Conservation (phyloP, 2,797 vertebrate species). For the Sternarchorhynchus goeldii region DNA sequence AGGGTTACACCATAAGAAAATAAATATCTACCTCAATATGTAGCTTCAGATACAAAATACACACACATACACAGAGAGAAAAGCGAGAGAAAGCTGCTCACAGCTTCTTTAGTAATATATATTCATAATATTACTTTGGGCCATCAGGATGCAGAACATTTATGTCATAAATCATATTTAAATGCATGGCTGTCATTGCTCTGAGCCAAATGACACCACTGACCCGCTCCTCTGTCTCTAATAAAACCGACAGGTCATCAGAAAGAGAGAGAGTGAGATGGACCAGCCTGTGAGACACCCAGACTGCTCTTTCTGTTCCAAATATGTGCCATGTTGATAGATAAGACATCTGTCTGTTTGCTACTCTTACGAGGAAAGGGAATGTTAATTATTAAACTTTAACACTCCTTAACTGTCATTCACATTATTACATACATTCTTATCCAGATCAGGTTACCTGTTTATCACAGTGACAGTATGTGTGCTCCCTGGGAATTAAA, state of each 20-base stretch:
- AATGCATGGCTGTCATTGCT: conserved; percentile 51
- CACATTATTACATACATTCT: too few relatives aligned
- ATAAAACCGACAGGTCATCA: conserved; percentile 42
- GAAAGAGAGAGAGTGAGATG: conserved; percentile 10
- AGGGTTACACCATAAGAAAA: background rate
- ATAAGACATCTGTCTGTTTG: too few relatives aligned
- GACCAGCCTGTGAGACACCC: background rate
- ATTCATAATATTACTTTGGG: conserved; percentile 49
- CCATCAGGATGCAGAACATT: conserved; percentile 55
- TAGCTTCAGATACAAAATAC: conserved; percentile 13
- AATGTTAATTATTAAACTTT: conserved; percentile 1
- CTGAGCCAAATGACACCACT: conserved; percentile 30
- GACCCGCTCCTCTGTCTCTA: conserved; percentile 21
- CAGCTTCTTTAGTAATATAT: conserved; percentile 53
- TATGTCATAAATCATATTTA: conserved; percentile 54
- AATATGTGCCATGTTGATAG: conserved; percentile 14
- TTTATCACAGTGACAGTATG: too few relatives aligned
- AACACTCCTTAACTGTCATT: too few relatives aligned
- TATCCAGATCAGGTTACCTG: too few relatives aligned
- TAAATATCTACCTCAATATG: background rate
- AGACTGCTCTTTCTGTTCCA: background rate
- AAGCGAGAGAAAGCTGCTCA: conserved; percentile 22
- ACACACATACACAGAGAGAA: conserved; percentile 22
- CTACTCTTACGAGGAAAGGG: too few relatives aligned
- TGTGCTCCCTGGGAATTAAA: too few relatives aligned